Evolutionary conservation across 2,888 invertebrate species (phyloP), one percentile per base, ranked within the genome.

Genomic region (Ophion slaviceki): DNA sequence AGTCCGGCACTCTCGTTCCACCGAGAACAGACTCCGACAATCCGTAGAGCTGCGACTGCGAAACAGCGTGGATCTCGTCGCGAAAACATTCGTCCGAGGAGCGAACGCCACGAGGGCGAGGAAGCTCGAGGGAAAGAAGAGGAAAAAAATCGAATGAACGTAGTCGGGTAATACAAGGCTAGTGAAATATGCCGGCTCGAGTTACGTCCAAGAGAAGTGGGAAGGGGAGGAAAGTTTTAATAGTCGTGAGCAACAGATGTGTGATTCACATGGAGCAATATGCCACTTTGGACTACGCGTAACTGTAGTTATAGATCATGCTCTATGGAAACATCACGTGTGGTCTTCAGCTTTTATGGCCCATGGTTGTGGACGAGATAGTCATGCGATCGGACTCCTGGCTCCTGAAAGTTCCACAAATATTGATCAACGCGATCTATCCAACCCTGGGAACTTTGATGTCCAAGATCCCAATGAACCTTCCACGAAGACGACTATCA

Each of bases 181-280:
- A 84, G 87, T 84, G 79, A 83, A 87, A 87, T 85, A 87, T 86
- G 77, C 67, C 17, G 85, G 61, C 79, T 87, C 87, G 84, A 85
- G 79, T 88, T 88, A 87, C 88, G 81, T 85, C 57, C 78, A 67
- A 74, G 72, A 78, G 82, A 79, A 71, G 64, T 24, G 53, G 20
- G 17, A 40, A 17, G 11, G 59, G 24, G 47, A 40, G 80, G 47
- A 77, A 62, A 80, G 61, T 77, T 83, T 86, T 85, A 85, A 87
- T 87, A 85, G 87, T 71, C 74, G 61, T 53, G 76, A 82, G 87
- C 88, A 88, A 88, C 88, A 88, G 88, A 88, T 88, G 88, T 86
- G 78, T 62, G 83, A 86, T 87, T 88, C 87, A 86, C 87, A 86
- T 85, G 53, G 77, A 74, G 80, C 82, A 61, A 82, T 64, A 80